phyloP scores from a whole-genome alignment of 1,140 invertebrate genomes.

The Plodia interpunctella region DNA sequence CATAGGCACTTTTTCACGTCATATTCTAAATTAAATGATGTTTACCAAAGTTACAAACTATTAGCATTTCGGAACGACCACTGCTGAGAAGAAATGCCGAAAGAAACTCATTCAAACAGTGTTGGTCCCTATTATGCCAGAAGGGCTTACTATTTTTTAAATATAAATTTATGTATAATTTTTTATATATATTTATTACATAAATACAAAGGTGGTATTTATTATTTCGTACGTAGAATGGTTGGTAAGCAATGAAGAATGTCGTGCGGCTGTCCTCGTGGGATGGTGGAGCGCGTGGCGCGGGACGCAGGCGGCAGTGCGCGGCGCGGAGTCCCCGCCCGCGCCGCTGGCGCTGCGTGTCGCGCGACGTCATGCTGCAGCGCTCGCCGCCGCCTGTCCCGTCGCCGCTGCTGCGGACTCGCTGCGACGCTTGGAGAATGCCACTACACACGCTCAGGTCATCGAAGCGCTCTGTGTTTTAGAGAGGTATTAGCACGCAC shows the following conservation, averaged over 20 bases:
- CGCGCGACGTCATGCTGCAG: slow-evolving; percentile 62
- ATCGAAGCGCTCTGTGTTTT: slow-evolving; percentile 73
- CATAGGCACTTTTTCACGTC: too few species aligned
- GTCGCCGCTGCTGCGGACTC: slow-evolving; percentile 71
- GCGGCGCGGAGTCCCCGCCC: slow-evolving; percentile 32
- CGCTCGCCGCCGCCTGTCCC: slow-evolving; percentile 69
- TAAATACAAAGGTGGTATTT: too few species aligned
- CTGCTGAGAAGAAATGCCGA: too few species aligned
- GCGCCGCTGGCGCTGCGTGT: slow-evolving; percentile 57
- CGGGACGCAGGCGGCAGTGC: slow-evolving; percentile 51
- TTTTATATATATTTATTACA: too few species aligned
- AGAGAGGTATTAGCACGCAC: slow-evolving; percentile 72
- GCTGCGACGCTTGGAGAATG: slow-evolving; percentile 79
- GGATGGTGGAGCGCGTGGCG: slow-evolving; percentile 77
- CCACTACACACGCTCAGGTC: slow-evolving; percentile 78
- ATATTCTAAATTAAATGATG: too few species aligned
- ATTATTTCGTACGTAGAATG: too few species aligned
- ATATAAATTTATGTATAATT: too few species aligned
- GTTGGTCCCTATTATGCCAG: too few species aligned
- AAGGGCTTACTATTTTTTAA: too few species aligned
- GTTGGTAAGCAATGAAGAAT: slow-evolving; percentile 55
- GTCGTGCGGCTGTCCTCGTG: slow-evolving; percentile 65
- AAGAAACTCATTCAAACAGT: too few species aligned
- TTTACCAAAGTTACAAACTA: too few species aligned
- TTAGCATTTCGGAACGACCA: too few species aligned